Evolutionary conservation across 2,797 vertebrate genomes (phyloP).

Genomic region (Lophotriccus pileatus): DNA sequence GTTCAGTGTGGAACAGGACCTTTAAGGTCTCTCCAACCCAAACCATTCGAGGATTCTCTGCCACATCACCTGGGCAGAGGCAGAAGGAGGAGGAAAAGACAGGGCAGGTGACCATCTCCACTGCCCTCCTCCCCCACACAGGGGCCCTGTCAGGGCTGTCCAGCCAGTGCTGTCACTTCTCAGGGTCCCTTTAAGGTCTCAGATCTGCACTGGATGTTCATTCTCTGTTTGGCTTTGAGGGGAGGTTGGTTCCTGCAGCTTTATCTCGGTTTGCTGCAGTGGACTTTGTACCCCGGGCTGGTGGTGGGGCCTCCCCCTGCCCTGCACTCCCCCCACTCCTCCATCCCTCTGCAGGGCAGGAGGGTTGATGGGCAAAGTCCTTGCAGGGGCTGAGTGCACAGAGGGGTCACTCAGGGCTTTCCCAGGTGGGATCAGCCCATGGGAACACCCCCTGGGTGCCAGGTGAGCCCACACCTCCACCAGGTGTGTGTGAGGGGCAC

Average conservation of each 20-base stretch:
- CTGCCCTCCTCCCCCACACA: fast-evolving
- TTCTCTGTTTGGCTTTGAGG: not conserved
- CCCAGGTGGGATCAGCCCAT: not conserved
- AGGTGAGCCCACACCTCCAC: not conserved
- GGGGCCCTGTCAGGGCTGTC: fast-evolving
- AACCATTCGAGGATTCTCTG: not conserved
- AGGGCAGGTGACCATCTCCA: not conserved
- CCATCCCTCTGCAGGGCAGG: not conserved
- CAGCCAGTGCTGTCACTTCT: not conserved
- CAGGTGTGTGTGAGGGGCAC: not conserved
- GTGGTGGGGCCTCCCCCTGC: not conserved
- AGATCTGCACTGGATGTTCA: not conserved
- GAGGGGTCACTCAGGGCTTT: not conserved
- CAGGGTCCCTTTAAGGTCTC: not conserved
- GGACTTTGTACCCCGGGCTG: constrained; percentile 17
- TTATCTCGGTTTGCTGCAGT: not conserved
- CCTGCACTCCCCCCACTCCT: not conserved
- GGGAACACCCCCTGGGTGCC: not conserved
- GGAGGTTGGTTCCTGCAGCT: not conserved
- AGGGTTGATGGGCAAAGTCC: not conserved
- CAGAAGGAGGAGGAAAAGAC: not conserved
- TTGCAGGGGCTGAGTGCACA: not conserved
- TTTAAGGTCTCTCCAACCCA: not conserved
- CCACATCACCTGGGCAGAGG: not conserved
- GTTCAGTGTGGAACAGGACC: not conserved